Percentiles rank a stretch among this genome's conserved stretches.
Conservation (phyloP, 53 echinoderm and acorn worm species). For the Henricia sp. region DNA sequence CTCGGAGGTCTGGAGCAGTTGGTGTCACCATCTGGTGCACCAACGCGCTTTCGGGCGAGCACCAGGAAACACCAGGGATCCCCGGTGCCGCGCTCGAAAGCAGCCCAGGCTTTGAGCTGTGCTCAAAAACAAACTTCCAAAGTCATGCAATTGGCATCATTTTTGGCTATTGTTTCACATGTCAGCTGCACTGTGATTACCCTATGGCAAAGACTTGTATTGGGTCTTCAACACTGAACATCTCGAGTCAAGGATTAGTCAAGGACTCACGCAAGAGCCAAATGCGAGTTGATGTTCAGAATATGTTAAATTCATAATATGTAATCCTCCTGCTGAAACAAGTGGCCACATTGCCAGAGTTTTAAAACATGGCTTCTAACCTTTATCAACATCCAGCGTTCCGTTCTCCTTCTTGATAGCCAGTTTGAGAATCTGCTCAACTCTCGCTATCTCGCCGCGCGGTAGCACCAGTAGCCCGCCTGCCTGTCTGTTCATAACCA, state of each 20-base stretch:
- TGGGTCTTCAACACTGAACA: background rate
- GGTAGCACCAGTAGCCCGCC: conserved; percentile 78
- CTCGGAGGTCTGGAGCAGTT: too few relatives aligned
- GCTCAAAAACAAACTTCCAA: too few relatives aligned
- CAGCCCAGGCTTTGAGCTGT: too few relatives aligned
- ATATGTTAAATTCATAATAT: background rate
- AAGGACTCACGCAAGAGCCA: background rate
- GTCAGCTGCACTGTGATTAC: background rate
- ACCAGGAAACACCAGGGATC: too few relatives aligned
- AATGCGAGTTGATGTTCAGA: background rate
- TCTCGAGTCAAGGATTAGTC: too few relatives aligned
- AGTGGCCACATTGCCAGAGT: too few relatives aligned
- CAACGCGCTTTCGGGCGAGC: too few relatives aligned
- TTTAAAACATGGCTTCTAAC: conserved; percentile 63
- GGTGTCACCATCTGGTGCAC: too few relatives aligned
- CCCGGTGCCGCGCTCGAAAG: too few relatives aligned
- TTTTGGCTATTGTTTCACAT: background rate
- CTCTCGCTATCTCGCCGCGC: conserved; percentile 72
- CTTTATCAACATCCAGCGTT: conserved; percentile 70
- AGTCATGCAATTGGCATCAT: background rate
- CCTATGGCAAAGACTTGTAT: background rate
- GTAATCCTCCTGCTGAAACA: background rate
- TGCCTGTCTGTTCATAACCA: conserved; percentile 71
- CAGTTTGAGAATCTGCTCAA: conserved; percentile 83
- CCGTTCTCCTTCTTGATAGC: conserved; percentile 97